phyloP scores from a whole-genome alignment of 2,113 vertebrate species.

The Mormoops blainvillei region DNA sequence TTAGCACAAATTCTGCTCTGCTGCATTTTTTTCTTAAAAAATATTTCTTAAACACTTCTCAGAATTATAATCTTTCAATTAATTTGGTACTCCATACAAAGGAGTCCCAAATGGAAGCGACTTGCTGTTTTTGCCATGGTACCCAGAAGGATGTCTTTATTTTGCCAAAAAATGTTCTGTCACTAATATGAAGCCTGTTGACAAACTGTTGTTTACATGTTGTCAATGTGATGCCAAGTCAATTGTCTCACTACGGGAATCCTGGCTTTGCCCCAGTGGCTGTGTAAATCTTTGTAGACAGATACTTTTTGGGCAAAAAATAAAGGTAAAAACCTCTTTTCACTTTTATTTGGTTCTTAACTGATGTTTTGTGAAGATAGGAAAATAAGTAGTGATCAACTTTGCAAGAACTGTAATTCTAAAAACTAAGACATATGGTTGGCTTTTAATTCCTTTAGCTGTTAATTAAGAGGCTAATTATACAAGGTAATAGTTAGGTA shows the following conservation, averaged over 20 bases:
- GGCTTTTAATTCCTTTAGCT: constrained; percentile 48
- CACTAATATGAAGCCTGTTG: constrained; percentile 93
- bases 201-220: constrained; percentile 87
- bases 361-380: constrained; percentile 23
- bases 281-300: constrained; percentile 82
- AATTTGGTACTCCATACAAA: constrained; percentile 75
- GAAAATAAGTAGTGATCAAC: constrained; percentile 53
- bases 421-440: constrained; percentile 60
- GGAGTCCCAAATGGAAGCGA: constrained; percentile 79
- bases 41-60: constrained; percentile 69
- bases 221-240: constrained; percentile 89
- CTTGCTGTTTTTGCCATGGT: constrained; percentile 81
- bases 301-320: constrained; percentile 67
- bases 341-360: constrained; percentile 63
- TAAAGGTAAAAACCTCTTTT: constrained; percentile 75
- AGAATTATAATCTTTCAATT: constrained; percentile 81
- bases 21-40: constrained; percentile 30
- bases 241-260: constrained; percentile 85
- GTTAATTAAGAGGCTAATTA: constrained; percentile 69
- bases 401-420: constrained; percentile 44
- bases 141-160: constrained; percentile 83
- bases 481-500: constrained; percentile 60
- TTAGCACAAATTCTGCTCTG: constrained; percentile 62
- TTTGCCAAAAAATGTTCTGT: constrained; percentile 88
- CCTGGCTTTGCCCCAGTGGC: constrained; percentile 87